Conservation (phyloP, 2,888 invertebrate genomes). For the Hypomecis atomaria region DNA sequence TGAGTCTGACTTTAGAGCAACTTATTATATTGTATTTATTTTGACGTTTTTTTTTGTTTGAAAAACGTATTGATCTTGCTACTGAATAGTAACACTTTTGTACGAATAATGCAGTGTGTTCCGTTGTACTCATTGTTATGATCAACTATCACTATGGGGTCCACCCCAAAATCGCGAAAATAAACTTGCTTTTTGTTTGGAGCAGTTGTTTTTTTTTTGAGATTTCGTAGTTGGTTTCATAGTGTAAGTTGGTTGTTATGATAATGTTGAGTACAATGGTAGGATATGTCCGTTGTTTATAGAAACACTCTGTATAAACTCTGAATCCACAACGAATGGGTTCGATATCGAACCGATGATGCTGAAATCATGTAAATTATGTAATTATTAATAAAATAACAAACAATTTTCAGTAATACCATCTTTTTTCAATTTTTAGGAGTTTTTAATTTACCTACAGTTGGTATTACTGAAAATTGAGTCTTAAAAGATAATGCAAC, state of each 20-base stretch:
- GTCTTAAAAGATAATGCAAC: neutral
- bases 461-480: constrained; percentile 25
- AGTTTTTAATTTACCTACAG: neutral
- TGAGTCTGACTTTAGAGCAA: constrained; percentile 19
- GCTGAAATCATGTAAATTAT: constrained; percentile 27
- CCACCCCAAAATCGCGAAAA: too few species aligned
- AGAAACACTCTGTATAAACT: constrained; percentile 2
- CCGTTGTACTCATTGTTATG: too few species aligned
- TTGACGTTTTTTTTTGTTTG: constrained; percentile 16
- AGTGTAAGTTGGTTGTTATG: too few species aligned
- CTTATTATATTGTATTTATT: constrained; percentile 15
- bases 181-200: too few species aligned
- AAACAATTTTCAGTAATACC: constrained; percentile 28
- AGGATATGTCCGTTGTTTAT: too few species aligned
- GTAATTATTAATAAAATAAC: constrained; percentile 27
- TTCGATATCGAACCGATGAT: constrained; percentile 19
- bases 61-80: neutral
- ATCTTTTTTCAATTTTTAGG: neutral
- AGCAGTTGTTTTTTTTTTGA: too few species aligned
- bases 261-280: too few species aligned
- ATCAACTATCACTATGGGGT: too few species aligned
- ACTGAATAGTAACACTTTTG: constrained; percentile 33
- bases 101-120: constrained; percentile 7
- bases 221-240: too few species aligned
- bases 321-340: constrained; percentile 11